phyloP scores from a whole-genome alignment of 2,797 vertebrate genomes.

The Lepilemur septentrionalis region DNA sequence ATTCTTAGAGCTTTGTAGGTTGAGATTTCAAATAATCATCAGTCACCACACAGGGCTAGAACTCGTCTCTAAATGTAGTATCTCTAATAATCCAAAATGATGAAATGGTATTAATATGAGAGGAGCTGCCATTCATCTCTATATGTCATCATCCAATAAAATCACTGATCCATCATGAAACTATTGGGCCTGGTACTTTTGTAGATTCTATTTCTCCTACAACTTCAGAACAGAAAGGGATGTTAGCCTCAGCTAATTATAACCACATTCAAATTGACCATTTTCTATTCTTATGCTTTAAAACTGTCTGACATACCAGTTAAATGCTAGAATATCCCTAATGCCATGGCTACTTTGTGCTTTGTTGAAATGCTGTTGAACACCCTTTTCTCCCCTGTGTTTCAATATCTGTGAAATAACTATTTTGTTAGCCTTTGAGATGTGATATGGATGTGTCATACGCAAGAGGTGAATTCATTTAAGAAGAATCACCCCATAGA shows the following conservation, averaged over 20 bases:
- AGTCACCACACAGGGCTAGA: neutral
- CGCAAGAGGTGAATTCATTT: neutral
- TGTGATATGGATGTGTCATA: neutral
- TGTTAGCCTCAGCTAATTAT: neutral
- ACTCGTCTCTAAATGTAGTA: neutral
- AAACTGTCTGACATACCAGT: neutral
- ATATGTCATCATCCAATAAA: neutral
- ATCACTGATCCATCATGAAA: neutral
- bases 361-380: neutral
- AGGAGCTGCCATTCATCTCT: neutral
- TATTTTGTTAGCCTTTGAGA: constrained; percentile 12
- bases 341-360: neutral
- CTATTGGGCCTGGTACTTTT: neutral
- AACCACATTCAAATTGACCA: neutral
- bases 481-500: neutral
- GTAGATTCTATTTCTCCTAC: neutral
- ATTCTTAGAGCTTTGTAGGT: neutral
- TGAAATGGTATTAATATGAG: neutral
- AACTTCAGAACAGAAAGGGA: neutral
- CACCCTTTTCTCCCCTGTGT: accelerated
- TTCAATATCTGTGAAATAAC: neutral
- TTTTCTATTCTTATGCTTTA: neutral
- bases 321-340: neutral
- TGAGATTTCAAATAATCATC: neutral
- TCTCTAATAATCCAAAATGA: neutral